Conservation (phyloP, 2,797 vertebrate species). For the Chelon labrosus region DNA sequence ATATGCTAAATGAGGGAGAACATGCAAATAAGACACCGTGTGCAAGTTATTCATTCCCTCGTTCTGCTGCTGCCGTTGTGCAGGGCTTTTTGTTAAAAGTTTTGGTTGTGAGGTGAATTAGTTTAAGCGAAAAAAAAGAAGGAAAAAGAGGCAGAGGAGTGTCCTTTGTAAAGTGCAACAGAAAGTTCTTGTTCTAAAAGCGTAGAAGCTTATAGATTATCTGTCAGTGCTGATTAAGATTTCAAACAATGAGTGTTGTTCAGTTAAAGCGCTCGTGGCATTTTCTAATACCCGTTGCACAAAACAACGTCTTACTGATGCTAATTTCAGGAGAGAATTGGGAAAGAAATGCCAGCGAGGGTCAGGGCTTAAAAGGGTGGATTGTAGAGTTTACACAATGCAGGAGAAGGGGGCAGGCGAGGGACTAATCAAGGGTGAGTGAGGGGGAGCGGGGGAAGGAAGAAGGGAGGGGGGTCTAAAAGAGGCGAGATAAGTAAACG, state of each 20-base stretch:
- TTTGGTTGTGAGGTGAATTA: not conserved
- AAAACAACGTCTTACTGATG: constrained; percentile 50
- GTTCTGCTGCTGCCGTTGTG: constrained; percentile 2
- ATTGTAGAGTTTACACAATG: constrained; percentile 54
- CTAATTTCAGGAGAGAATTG: constrained; percentile 28
- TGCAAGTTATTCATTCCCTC: constrained; percentile 15
- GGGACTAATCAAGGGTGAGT: constrained; percentile 37
- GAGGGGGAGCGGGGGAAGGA: constrained; percentile 7
- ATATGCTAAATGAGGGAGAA: constrained; percentile 31
- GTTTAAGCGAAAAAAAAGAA: not conserved
- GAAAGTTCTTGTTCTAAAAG: constrained; percentile 7
- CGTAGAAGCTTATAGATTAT: constrained; percentile 43
- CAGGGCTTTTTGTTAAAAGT: not conserved
- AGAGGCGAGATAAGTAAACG: constrained; percentile 25
- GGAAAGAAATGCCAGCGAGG: constrained; percentile 65
- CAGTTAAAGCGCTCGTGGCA: constrained; percentile 38
- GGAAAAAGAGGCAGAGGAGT: constrained; percentile 18
- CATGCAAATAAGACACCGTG: constrained; percentile 43
- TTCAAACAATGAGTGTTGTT: constrained; percentile 60
- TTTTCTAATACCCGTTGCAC: constrained; percentile 41
- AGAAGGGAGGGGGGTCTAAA: not conserved
- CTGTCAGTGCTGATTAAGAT: constrained; percentile 47
- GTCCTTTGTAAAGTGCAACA: constrained; percentile 24
- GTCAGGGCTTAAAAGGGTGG: constrained; percentile 55
- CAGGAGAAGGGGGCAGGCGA: constrained; percentile 23